Conservation (phyloP, 2,888 invertebrate genomes). For the Agriopis marginaria region DNA sequence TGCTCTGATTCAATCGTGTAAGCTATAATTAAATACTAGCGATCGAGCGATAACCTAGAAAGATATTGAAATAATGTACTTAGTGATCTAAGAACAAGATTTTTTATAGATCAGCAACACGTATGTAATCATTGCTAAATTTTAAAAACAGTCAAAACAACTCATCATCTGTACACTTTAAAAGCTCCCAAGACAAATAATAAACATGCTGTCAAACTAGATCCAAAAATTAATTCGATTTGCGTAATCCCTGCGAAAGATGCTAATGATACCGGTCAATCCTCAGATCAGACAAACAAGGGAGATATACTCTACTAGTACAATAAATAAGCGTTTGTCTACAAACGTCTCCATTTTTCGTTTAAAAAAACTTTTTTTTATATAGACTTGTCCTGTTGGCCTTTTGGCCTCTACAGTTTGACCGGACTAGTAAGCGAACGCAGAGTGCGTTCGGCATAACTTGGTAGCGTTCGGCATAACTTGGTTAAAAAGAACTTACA, state of each 20-base stretch:
- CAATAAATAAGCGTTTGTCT: too few relatives aligned
- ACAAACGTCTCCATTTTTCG: too few relatives aligned
- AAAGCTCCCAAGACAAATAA: conserved; percentile 27
- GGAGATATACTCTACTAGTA: too few relatives aligned
- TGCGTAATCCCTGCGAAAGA: not conserved
- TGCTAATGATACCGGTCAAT: not conserved
- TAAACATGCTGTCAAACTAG: conserved; percentile 20
- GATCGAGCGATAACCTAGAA: conserved; percentile 17
- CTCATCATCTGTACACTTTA: conserved; percentile 13
- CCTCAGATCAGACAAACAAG: not conserved
- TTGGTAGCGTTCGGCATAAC: too few relatives aligned
- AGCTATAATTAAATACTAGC: conserved; percentile 30
- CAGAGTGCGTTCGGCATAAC: too few relatives aligned
- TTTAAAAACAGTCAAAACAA: conserved; percentile 21
- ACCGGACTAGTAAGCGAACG: too few relatives aligned
- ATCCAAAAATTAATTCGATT: conserved; percentile 3
- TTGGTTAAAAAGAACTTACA: too few relatives aligned
- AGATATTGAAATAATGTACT: conserved; percentile 12
- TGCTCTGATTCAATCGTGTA: conserved; percentile 36
- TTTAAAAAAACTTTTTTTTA: too few relatives aligned
- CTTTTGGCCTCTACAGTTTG: too few relatives aligned
- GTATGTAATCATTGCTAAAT: conserved; percentile 4
- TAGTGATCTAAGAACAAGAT: not conserved
- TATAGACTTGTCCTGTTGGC: too few relatives aligned
- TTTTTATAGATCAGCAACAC: not conserved